These are phyloP conservation scores for Triplophysa bombifrons DNA, from an alignment of 2,797 vertebrate genomes.

Conservation along the genomic window DNA sequence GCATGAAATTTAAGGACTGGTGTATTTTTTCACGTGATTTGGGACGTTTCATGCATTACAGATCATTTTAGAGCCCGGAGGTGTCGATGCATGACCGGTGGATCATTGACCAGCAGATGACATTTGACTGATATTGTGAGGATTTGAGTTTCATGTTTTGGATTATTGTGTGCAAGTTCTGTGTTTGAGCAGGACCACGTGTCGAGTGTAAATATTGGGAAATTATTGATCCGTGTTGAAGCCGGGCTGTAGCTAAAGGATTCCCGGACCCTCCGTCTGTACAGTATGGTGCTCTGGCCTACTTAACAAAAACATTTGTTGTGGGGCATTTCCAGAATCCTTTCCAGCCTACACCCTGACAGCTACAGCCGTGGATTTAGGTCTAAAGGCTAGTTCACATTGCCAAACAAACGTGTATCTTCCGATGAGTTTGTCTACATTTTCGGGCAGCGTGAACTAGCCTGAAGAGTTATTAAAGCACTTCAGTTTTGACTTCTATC, in stretches of 20 bases:
- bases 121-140: not conserved
- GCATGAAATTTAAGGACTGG: slow-evolving; percentile 29
- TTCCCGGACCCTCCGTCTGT: not conserved
- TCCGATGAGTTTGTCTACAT: too few species aligned
- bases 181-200: slow-evolving; percentile 27
- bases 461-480: not conserved
- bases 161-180: slow-evolving; percentile 12
- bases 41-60: slow-evolving; percentile 16
- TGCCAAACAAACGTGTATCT: not conserved
- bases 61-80: slow-evolving; percentile 20
- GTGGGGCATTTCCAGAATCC: not conserved
- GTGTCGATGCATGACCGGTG: slow-evolving; percentile 26
- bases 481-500: slow-evolving; percentile 7
- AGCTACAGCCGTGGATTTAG: not conserved
- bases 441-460: not conserved
- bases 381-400: slow-evolving; percentile 13
- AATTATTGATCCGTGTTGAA: not conserved
- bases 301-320: not conserved
- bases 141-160: not conserved
- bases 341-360: not conserved
- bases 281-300: not conserved
- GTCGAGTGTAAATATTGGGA: slow-evolving; percentile 1
- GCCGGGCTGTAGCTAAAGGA: not conserved
- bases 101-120: slow-evolving; percentile 19
- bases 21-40: slow-evolving; percentile 9